phyloP scores from a whole-genome alignment of 2,888 invertebrate genomes.

The Sipunculus nudus region DNA sequence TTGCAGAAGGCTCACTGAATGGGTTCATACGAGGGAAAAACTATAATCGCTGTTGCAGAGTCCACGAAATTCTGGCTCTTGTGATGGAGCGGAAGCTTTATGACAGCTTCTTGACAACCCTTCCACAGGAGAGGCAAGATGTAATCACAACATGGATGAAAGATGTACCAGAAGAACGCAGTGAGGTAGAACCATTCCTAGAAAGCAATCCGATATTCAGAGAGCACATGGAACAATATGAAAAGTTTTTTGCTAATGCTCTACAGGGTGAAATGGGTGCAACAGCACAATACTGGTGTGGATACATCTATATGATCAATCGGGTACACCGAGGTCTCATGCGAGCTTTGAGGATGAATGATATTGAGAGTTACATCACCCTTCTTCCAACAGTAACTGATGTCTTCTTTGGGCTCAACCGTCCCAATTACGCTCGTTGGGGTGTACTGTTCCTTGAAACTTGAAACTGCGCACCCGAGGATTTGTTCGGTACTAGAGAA shows the following conservation, averaged over 20 bases:
- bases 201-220: no score
- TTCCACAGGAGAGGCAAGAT: no score
- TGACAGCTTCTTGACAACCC: no score
- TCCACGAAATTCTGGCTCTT: neutral
- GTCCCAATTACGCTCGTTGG: neutral
- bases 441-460: neutral
- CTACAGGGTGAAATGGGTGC: neutral
- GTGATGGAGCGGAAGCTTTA: neutral
- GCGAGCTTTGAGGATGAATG: constrained; percentile 4
- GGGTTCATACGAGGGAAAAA: neutral
- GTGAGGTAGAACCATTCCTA: no score
- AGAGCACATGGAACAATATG: neutral
- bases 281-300: constrained; percentile 2
- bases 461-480: neutral
- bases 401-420: constrained; percentile 3
- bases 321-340: neutral
- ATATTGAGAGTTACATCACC: neutral
- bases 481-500: neutral
- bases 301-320: neutral
- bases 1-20: neutral
- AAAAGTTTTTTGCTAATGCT: neutral
- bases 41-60: neutral
- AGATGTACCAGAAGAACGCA: no score
- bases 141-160: no score
- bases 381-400: neutral